Percentiles rank a stretch among this genome's conserved stretches.
Evolutionary conservation across 2,888 invertebrate species (phyloP).

Genomic region (Mythimna ferrago): DNA sequence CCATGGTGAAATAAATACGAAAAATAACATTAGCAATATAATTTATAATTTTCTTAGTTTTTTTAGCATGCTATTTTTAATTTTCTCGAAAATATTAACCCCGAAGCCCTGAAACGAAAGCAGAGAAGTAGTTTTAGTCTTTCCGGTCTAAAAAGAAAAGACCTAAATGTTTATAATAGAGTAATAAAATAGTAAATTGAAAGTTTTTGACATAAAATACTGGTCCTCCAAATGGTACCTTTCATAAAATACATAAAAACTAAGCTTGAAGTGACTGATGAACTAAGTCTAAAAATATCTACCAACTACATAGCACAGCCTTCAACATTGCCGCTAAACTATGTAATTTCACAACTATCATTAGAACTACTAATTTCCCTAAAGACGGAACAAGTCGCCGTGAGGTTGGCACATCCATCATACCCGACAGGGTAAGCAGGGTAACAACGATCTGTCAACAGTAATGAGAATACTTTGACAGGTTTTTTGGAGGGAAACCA

Average conservation of each 20-base stretch:
- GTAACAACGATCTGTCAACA: constrained; percentile 74
- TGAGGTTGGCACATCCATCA: constrained; percentile 75
- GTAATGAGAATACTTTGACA: constrained; percentile 76
- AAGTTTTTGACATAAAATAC: background rate
- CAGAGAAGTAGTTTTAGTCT: too few species aligned
- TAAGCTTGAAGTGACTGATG: too few species aligned
- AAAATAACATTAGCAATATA: too few species aligned
- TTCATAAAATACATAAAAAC: background rate
- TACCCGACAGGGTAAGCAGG: constrained; percentile 56
- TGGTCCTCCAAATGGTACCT: background rate
- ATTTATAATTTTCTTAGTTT: too few species aligned
- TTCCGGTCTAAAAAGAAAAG: too few species aligned
- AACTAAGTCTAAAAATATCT: background rate
- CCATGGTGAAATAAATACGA: too few species aligned
- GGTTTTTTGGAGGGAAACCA: constrained; percentile 57
- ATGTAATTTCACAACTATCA: constrained; percentile 31
- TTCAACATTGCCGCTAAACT: background rate
- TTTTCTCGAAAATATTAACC: too few species aligned
- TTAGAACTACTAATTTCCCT: constrained; percentile 45
- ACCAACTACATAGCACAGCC: background rate
- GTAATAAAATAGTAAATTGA: too few species aligned
- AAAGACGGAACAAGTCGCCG: constrained; percentile 37
- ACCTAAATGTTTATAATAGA: too few species aligned
- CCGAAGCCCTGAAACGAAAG: too few species aligned
- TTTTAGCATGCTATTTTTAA: too few species aligned